Evolutionary conservation across 1,140 invertebrate species (phyloP), one percentile per base, ranked within the genome.

Genomic region (Subanguina moxae): DNA sequence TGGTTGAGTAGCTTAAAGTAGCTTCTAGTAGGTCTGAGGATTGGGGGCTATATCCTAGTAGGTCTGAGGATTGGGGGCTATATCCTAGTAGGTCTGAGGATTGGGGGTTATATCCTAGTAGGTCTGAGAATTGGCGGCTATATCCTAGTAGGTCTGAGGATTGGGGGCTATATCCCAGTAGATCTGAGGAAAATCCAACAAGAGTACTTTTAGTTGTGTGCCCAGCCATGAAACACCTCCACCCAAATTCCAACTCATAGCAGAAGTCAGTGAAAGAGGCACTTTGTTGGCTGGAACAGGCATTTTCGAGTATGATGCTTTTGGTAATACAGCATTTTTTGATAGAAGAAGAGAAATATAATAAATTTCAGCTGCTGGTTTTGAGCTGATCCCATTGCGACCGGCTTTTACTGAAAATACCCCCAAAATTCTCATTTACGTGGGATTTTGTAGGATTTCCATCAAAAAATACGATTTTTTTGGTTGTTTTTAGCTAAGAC

Each of bases 331-430:
- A 38, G 32, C 32, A 3, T 11, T 11, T 38, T 38, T 38, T 38
- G 3, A 38, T 3, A 3, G 32, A 3, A 38, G 11, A 3, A 38
- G 11, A 38, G 11, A 38, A 38, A 38, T 38, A 38, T 38, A 5
- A 3, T 11, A 38, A 38, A 38, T 38, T 38, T 38, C n/a, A 38
- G 32, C 32, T 38, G 17, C 58, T 19, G 58, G 38, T 3, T 61
- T 61, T 43, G 58, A 61, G 27, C 13, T 61, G 8, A n/a, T 61
- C 28, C 38, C 58, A 15, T 61, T 61, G 58, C 58, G 58, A 43
- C 58, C 58, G 3, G 58, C 28, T 19, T 61, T 21, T 21, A 61
- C 58, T 32, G 28, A 61, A 30, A 19, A 61, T 19, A 30, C 27
- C 13, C 57, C 17, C n/a, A 61, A 43, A 30, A 61, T 61, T 61